Evolutionary conservation across 2,113 vertebrate genomes (phyloP), one percentile per base, ranked within the genome.

Genomic region (Leptocoma aspasia): DNA sequence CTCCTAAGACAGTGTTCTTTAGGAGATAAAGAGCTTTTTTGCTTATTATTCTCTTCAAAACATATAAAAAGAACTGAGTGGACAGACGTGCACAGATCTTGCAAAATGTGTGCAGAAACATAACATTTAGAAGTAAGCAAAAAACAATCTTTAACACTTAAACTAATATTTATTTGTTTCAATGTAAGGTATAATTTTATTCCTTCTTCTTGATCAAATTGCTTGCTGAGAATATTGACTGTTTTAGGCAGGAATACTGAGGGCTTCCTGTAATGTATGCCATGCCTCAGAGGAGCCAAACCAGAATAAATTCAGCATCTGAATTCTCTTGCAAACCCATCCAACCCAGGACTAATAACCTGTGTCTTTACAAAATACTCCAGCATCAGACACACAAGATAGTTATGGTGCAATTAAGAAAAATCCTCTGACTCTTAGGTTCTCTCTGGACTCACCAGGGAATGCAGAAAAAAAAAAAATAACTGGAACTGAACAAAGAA

Each of bases 321-420:
- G 90, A 89, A 81, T 84, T 81, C 68, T 90, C 79, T 53, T 88
- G 71, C 71, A 95, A 89, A 86, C 64, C 37, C n/a, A 61, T 86
- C 79, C 95, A 94, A 68, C 44, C n/a, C 61, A 64, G 44, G 49
- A 90, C 65, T 95, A 94, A 94, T 78, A 94, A 96, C 89, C 89
- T 96, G 84, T 66, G 59, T 75, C 88, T 93, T 95, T 52, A 68
- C 76, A 94, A 96, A 90, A 73, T 35, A 75, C 64, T 91, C 73
- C 64, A 90, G 79, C 72, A 84, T 84, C 82, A 90, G 83, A 93
- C 82, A 81, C 53, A 86, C 60, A 65, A 83, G 89, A 92, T 86
- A 94, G 88, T 80, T 96, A 93, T 30, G 71, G 64, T 92, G 72
- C 92, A 93, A 92, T 96, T 96, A 95, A 92, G 89, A 88, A 83